Evolutionary conservation across 2,113 vertebrate species (phyloP), one percentile per base, ranked within the genome.

Genomic region (Lichenostomus cassidix): DNA sequence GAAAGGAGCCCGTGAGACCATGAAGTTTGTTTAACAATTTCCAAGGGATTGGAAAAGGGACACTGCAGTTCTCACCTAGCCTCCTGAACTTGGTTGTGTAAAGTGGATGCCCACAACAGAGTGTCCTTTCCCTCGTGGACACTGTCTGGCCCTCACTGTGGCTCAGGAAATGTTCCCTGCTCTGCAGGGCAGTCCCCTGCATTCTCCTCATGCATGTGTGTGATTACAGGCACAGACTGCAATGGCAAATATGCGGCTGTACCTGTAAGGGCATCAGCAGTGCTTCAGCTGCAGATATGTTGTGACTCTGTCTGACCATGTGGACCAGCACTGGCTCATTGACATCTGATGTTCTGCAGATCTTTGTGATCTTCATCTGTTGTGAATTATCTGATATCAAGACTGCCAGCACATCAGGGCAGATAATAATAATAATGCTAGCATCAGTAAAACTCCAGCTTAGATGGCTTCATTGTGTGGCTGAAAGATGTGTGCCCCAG

Each of bases 101-200:
- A 7, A 39, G 19, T 33, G 15, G 37, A 12, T 10, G 56, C 23
- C 27, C n/a, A 14, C 7, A 5, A 5, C 3, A 10, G 21, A 25
- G 39, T 4, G 1, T 55, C 25, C 7, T 20, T 22, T 42, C 13
- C 28, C 35, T 9, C 3, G 0, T 0, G 9, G 24, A 31, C 0
- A 0, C 46, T 7, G 3, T 2, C 31, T 13, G 37, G 15, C 33
- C 41, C 5, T 33, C 20, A 4, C 19, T 2, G 2, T 3, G 46
- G 63, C 8, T 5, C 17, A 58, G 64, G 44, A 27, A 13, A 20
- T 0, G 22, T 24, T 42, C 41, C 37, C 75, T 35, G 62, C 59
- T 24, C 89, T 29, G 56, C 62, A 44, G 70, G 50, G 35, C 5
- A 15, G 13, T 13, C 10, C 64, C 31, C 7, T 15, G 28, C 8